Base-by-base conservation (phyloP, 2,113 vertebrate genomes). In the Misgurnus mizolepis region DNA sequence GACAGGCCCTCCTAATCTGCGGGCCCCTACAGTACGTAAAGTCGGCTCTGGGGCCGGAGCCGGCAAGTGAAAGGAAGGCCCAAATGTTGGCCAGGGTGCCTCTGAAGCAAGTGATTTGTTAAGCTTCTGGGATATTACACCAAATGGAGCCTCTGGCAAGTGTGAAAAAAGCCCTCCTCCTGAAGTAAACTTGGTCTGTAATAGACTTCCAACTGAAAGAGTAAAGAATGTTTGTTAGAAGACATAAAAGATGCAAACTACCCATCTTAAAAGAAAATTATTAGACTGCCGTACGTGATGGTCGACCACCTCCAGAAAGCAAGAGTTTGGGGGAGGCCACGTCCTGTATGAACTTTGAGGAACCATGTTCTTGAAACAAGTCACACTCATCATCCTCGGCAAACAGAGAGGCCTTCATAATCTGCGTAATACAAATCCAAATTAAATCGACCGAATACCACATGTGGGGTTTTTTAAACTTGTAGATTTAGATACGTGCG, bases 401-500 rank as follows among this genome's bases (percentile, higher is more conserved):
- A 45, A 99, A 95, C 82, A 99, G 88, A 15, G 97, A 98, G 0
- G 97, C 96, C 88, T 99, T 99, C 98, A 99, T 99, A 75, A 99
- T 96, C 97, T 99, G 86, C 34, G 78, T 55, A 34, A n/a, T 76
- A 43, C 0, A 40, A 67, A 14, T 70, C 50, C 34, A 74, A 76
- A 60, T 49, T 40, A 7, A 53, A 39, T 47, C 12, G 14, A 14
- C 15, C 49, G 17, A 65, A 72, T 0, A 18, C 11, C 3, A 40
- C 7, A 5, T 2, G 0, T 8, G 6, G 18, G n/a, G 6, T 18
- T 49, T n/a, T 61, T 3, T 1, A 6, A 34, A 50, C 58, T 2
- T 53, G 0, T 17, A 22, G 15, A 55, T 17, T 3, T 49, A 12
- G 14, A 66, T 39, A 7, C 1, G n/a, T 22, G 27, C 12, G 55